Evolutionary conservation across 2,113 vertebrate species (phyloP).

Genomic region (Columbina picui): DNA sequence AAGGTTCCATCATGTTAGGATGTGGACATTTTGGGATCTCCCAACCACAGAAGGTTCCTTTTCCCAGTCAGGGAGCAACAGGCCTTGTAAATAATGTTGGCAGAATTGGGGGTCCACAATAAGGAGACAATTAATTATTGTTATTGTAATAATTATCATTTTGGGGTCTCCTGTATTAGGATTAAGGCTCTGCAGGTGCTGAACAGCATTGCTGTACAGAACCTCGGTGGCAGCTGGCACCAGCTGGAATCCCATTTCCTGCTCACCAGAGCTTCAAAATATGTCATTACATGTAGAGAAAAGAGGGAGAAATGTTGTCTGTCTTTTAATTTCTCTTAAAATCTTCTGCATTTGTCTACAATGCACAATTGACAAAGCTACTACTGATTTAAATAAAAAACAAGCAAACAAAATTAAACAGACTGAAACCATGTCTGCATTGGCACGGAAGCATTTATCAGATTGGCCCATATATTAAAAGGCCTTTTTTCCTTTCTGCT

Average conservation of each 20-base stretch:
- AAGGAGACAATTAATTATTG: not conserved
- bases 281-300: conserved; percentile 45
- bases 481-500: conserved; percentile 14
- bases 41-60: not conserved
- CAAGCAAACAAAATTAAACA: not conserved
- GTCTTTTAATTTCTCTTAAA: conserved; percentile 34
- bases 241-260: conserved; percentile 70
- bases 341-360: conserved; percentile 13
- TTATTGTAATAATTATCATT: not conserved
- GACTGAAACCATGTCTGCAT: not conserved
- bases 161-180: not conserved
- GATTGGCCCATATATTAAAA: not conserved
- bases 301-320: conserved; percentile 35
- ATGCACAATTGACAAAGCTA: not conserved
- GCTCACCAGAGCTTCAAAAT: conserved; percentile 67
- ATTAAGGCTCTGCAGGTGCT: conserved; percentile 53
- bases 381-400: conserved; percentile 35
- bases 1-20: not conserved
- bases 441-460: not conserved
- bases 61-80: not conserved
- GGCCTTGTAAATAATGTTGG: not conserved
- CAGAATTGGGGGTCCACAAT: not conserved
- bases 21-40: not conserved
- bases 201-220: conserved; percentile 16
- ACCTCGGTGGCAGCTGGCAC: conserved; percentile 54